These are phyloP conservation scores for Urocyon cinereoargenteus DNA, from an alignment of 2,797 vertebrate genomes.

Conservation along the genomic window DNA sequence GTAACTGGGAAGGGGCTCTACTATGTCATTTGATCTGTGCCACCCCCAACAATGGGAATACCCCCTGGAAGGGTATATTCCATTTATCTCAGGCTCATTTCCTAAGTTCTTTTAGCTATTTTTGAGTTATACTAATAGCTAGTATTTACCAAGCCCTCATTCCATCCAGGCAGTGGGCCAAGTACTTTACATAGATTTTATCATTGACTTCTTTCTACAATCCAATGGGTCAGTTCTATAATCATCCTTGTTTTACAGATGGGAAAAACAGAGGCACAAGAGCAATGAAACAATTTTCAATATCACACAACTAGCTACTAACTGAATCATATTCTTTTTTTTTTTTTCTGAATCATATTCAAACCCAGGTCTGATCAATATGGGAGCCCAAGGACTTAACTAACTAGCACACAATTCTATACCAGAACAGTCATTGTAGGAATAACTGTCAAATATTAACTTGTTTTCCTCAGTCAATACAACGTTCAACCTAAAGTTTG, in stretches of 20 bases:
- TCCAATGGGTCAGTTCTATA: background rate
- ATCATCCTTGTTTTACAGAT: slow-evolving; percentile 28
- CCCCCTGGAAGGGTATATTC: background rate
- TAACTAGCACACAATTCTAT: background rate
- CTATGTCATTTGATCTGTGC: background rate
- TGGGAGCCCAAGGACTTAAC: background rate
- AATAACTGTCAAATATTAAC: background rate
- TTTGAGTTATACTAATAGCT: slow-evolving; percentile 2
- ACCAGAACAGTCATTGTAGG: background rate
- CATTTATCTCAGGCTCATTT: background rate
- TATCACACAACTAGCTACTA: background rate
- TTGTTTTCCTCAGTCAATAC: slow-evolving; percentile 3
- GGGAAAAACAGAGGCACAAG: background rate
- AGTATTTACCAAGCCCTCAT: background rate
- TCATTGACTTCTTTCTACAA: background rate
- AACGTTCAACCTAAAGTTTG: background rate
- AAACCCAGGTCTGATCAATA: background rate
- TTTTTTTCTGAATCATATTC: background rate
- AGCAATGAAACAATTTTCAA: background rate
- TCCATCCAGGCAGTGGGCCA: background rate
- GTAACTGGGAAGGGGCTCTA: background rate
- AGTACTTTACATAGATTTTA: background rate
- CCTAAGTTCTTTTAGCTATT: slow-evolving; percentile 44
- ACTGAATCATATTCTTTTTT: background rate
- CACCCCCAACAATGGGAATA: background rate